Percentiles rank a stretch among this genome's conserved stretches.
Evolutionary conservation across 1,140 invertebrate species (phyloP).

Genomic region (Pseudomyrmex concolor): DNA sequence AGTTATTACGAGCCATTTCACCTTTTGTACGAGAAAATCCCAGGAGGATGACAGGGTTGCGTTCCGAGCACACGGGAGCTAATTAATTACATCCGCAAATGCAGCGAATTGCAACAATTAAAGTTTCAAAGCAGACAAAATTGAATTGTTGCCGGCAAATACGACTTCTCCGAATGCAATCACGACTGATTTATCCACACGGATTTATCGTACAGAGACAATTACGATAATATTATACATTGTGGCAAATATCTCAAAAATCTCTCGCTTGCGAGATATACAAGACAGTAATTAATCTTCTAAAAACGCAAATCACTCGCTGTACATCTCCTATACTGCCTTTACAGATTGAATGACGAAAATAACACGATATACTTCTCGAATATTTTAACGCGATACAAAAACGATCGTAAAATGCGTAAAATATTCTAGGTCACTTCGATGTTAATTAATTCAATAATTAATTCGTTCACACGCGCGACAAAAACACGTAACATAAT

Average conservation of each 20-base stretch:
- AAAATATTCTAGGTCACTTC: neutral
- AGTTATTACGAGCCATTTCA: constrained; percentile 46
- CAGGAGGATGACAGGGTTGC: constrained; percentile 6
- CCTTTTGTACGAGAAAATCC: constrained; percentile 29
- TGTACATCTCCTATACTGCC: too few relatives aligned
- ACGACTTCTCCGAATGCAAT: constrained; percentile 2
- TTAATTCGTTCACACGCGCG: constrained; percentile 13
- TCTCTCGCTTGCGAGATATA: too few relatives aligned
- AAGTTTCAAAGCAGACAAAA: constrained; percentile 23
- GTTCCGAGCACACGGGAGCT: constrained; percentile 18
- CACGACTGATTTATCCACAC: neutral
- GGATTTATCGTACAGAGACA: neutral
- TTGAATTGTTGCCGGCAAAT: neutral
- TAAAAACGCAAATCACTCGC: too few relatives aligned
- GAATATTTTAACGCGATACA: neutral
- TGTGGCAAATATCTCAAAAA: too few relatives aligned
- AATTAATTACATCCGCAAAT: constrained; percentile 36
- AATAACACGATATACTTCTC: neutral
- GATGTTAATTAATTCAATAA: neutral
- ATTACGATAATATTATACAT: constrained; percentile 19
- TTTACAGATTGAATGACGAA: constrained; percentile 4
- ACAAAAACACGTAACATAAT: constrained; percentile 3
- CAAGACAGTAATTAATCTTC: too few relatives aligned
- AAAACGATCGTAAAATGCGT: neutral
- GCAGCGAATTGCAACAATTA: constrained; percentile 44